Base-by-base conservation (phyloP, 1,140 invertebrate species). In the Drosophila burlai region DNA sequence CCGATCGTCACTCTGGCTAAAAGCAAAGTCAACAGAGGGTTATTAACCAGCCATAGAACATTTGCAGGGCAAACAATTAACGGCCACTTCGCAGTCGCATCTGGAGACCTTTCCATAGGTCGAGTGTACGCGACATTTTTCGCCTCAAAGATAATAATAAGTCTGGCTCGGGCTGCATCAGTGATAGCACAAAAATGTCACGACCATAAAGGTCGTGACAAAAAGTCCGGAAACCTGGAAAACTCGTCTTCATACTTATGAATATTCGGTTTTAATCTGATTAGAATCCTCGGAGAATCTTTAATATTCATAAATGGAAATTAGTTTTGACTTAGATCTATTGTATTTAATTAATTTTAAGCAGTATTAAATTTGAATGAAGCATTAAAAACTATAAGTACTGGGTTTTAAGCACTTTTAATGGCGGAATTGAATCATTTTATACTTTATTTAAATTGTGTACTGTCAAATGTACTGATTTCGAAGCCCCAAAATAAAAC, bases 41-140 rank as follows among this genome's bases (percentile, higher is more conserved):
- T 43, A 60, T 57, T 58, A 57, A 45, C 57, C 43, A 49, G 31
- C 34, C 34, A 16, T 67, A 40, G 34, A 49, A 55, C 40, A 43
- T 67, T 71, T 54, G 66, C 38, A 54, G 5, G 18, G 24, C 18
- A 71, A 71, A 57, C 63, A 57, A 68, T 71, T n/a, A 29, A 21
- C 50, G 43, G 40, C 31, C 31, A 54, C 36, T 38, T 50, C 24
- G 26, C 26, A 26, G 21, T 7, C 7, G 15, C 52, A 55, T 40
- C 54, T 57, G 21, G 54, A 57, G 18, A 57, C 54, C 21, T 40
- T 26, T 31, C 31, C 36, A 31, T 47, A 13, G 57, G 42, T 50
- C 26, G 10, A 21, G 59, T n/a, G 59, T 34, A n/a, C 10, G 31
- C 29, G 26, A 31, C 46, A 62, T 36, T 34, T 26, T 36, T 62